Conservation (phyloP, 2,113 vertebrate genomes). For the Carollia perspicillata region DNA sequence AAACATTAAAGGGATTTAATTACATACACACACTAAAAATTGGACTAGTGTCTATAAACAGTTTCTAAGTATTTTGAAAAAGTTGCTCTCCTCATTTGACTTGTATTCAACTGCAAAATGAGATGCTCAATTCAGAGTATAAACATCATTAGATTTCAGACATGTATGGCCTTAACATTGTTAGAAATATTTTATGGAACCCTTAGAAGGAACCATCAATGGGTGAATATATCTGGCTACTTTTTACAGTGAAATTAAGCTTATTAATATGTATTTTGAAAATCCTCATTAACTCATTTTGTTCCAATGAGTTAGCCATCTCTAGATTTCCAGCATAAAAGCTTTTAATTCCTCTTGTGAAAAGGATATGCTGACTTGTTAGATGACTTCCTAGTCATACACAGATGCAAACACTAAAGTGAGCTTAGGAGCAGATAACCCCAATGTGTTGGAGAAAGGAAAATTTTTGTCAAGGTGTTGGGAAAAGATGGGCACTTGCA, state of each 20-base stretch:
- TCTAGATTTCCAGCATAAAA: conserved; percentile 37
- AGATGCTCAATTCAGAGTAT: neutral
- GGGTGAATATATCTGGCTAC: neutral
- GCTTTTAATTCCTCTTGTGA: neutral
- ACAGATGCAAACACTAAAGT: neutral
- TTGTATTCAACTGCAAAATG: conserved; percentile 35
- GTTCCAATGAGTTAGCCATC: neutral
- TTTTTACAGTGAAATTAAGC: neutral
- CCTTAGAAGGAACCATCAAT: neutral
- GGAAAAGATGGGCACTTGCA: neutral
- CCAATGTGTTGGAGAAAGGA: neutral
- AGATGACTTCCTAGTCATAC: conserved; percentile 13
- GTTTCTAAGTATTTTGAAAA: conserved; percentile 53
- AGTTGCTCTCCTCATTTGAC: conserved; percentile 30
- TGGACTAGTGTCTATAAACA: conserved; percentile 40
- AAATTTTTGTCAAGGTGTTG: neutral
- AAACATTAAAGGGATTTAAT: conserved; percentile 63
- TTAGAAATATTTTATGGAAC: conserved; percentile 43
- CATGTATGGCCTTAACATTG: neutral
- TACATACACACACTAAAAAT: conserved; percentile 37
- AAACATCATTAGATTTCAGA: conserved; percentile 45
- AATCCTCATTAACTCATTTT: conserved; percentile 9
- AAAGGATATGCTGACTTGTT: neutral
- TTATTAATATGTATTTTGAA: neutral
- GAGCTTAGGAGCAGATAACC: neutral